Evolutionary conservation across 2,113 vertebrate genomes (phyloP).

Genomic region (Charina bottae): DNA sequence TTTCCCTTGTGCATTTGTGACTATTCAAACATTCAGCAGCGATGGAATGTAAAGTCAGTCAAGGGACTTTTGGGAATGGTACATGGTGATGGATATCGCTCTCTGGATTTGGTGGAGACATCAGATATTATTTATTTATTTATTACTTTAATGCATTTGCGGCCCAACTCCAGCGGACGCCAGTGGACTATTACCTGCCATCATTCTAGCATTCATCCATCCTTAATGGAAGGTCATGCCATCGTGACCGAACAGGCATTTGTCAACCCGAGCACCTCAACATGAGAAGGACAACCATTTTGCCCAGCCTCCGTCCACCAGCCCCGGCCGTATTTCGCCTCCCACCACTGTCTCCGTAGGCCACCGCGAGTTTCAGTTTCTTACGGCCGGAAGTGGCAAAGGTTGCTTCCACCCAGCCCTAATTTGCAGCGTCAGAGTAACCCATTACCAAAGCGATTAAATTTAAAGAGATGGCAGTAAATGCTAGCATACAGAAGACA

Average conservation of each 20-base stretch:
- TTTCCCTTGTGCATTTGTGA: no score
- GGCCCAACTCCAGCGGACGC: not conserved
- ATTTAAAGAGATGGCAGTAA: conserved; percentile 82
- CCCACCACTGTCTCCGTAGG: conserved; percentile 36
- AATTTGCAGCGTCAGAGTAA: conserved; percentile 76
- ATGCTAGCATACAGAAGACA: conserved; percentile 75
- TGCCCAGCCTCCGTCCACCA: not conserved
- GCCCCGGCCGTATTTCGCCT: conserved; percentile 31
- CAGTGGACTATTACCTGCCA: not conserved
- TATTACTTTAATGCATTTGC: not conserved
- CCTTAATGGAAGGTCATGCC: not conserved
- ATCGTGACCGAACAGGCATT: no score
- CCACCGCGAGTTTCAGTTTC: conserved; percentile 29
- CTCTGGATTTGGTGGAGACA: not conserved
- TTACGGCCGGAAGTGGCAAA: conserved; percentile 62
- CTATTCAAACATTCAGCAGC: not conserved
- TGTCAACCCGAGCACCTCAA: not conserved
- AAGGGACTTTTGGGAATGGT: not conserved
- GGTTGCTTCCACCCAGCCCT: conserved; percentile 68
- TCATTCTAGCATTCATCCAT: not conserved
- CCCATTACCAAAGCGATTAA: conserved; percentile 79
- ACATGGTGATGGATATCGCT: not conserved
- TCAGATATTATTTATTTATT: not conserved
- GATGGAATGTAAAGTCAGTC: not conserved
- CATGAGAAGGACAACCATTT: not conserved